Conservation (phyloP, 2,113 vertebrate species). For the Pangasianodon gigas region DNA sequence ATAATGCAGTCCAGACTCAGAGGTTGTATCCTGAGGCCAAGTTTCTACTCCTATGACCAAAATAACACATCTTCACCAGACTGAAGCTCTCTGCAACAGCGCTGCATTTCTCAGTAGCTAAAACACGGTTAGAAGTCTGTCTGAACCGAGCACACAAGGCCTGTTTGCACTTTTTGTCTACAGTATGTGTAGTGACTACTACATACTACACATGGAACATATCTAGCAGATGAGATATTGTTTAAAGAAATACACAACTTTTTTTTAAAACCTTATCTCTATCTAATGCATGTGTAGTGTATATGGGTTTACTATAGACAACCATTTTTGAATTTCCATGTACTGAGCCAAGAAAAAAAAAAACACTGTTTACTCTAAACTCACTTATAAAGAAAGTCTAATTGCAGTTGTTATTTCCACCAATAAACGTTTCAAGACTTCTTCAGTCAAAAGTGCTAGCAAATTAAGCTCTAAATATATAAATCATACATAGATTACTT, state of each 20-base stretch:
- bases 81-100: background rate
- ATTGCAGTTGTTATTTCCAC: background rate
- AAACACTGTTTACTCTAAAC: background rate
- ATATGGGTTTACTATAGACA: background rate
- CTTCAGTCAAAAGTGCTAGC: background rate
- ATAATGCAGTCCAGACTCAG: constrained; percentile 14
- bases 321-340: background rate
- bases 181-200: background rate
- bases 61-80: constrained; percentile 26
- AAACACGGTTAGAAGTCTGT: background rate
- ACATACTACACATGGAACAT: constrained; percentile 40
- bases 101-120: constrained; percentile 13
- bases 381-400: background rate
- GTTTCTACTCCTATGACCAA: background rate
- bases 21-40: background rate
- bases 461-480: background rate
- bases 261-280: background rate
- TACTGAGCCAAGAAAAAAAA: background rate
- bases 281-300: background rate
- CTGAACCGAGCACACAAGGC: background rate
- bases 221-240: constrained; percentile 23
- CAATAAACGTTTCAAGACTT: background rate
- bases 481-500: background rate
- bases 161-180: constrained; percentile 1
- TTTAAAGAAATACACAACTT: background rate